Evolutionary conservation across 1,140 invertebrate species (phyloP), one percentile per base, ranked within the genome.

Genomic region (Popillia japonica): DNA sequence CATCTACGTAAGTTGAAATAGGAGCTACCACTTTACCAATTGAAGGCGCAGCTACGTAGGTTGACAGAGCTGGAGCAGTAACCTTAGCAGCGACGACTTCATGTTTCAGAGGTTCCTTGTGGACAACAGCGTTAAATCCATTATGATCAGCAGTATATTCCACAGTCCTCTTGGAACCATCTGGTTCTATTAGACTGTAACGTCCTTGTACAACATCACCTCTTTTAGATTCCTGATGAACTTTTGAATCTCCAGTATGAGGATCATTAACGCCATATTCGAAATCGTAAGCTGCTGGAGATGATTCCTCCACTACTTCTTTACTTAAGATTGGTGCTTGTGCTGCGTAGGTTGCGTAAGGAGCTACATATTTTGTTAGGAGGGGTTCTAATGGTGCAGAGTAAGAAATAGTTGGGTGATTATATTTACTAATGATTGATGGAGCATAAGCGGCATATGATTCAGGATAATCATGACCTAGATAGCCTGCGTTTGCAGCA

Each of bases 121-220:
- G 81, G 22, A 79, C 78, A 3, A 79, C 72, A 23, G 78, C 78
- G 6, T 79, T 75, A 44, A 79, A 79, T 41, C 78, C 78, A 48
- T 88, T 88, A 77, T 89, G 87, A 82, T 89, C 88, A 80, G 88
- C 88, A 27, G 88, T 87, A 83, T 90, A 90, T 82, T 87, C 85
- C 55, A 89, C 88, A 61, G 88, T 89, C 79, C 89, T 86, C 61
- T 89, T 85, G 78, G 86, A 87, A 78, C 89, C 89, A 80, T 90
- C 89, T 40, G 89, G 85, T 79, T 89, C 88, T 10, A 89, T 84
- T 72, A 91, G 68, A 89, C 85, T n/a, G 79, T 83, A 83, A 42
- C 72, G 76, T 72, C 82, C 82, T 23, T 81, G 79, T 11, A 83
- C 82, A 42, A 48, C 72, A 48, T 83, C 82, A 10, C 82, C 82